These are phyloP conservation scores for Psittacula echo DNA, from an alignment of 2,797 vertebrate species.

Conservation along the genomic window DNA sequence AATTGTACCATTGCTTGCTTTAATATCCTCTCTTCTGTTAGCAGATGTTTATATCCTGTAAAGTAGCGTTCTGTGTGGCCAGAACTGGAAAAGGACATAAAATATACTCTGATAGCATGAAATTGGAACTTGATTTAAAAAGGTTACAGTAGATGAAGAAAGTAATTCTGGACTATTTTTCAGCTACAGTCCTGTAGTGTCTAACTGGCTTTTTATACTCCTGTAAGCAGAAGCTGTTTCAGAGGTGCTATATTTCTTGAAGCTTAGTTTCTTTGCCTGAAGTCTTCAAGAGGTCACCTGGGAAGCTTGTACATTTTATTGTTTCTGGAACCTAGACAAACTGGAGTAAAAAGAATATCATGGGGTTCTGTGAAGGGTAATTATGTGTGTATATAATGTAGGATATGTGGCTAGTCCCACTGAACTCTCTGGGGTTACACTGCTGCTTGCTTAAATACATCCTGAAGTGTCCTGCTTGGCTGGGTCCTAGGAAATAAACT, in stretches of 20 bases:
- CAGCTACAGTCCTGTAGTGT: neutral
- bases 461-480: neutral
- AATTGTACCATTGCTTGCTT: neutral
- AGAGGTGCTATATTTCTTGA: neutral
- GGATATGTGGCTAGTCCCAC: neutral
- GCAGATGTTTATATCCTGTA: neutral
- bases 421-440: neutral
- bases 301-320: conserved; percentile 43
- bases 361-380: neutral
- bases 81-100: conserved; percentile 20
- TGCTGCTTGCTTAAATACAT: neutral
- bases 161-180: conserved; percentile 44
- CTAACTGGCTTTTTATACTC: conserved; percentile 28
- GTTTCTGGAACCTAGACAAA: conserved; percentile 4
- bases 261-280: neutral
- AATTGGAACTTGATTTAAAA: conserved; percentile 56
- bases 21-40: conserved; percentile 8
- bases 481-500: neutral
- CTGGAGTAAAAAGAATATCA: neutral
- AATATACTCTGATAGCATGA: conserved; percentile 46
- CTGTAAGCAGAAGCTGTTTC: conserved; percentile 34
- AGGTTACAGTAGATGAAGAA: conserved; percentile 32
- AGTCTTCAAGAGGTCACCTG: conserved; percentile 16
- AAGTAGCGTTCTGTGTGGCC: neutral
- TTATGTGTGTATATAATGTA: neutral